These are phyloP conservation scores for Malacoctenus gilli DNA, from an alignment of 2,797 vertebrate species.

Conservation along the genomic window DNA sequence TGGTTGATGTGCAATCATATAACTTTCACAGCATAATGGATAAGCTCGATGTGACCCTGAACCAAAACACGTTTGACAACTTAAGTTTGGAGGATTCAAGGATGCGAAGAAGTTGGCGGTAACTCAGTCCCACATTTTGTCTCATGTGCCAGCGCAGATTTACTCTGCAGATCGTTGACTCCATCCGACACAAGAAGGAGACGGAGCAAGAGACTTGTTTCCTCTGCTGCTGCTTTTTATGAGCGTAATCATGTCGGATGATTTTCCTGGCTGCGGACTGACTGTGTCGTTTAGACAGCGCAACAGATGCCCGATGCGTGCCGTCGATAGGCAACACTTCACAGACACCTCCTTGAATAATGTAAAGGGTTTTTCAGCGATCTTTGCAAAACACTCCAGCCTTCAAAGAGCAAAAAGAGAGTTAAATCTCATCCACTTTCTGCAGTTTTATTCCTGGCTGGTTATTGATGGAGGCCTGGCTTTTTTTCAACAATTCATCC, in stretches of 20 bases:
- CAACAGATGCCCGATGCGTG: neutral
- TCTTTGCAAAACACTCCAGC: constrained; percentile 6
- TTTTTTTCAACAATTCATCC: constrained; percentile 24
- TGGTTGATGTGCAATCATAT: no score
- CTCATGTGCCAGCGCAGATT: neutral
- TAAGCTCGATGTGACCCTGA: no score
- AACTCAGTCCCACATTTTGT: neutral
- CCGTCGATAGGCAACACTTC: neutral
- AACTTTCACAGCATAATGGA: no score
- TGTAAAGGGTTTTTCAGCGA: constrained; percentile 11
- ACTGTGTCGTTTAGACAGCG: neutral
- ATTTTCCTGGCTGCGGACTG: constrained; percentile 1
- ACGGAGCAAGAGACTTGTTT: neutral
- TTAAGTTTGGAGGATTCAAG: no score
- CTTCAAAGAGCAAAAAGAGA: constrained; percentile 25
- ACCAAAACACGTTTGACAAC: no score
- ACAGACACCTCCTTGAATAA: constrained; percentile 22
- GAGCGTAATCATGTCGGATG: constrained; percentile 4
- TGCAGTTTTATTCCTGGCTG: constrained; percentile 5
- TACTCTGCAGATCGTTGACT: neutral
- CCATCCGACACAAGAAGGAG: neutral
- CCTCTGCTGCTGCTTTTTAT: neutral
- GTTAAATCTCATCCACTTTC: constrained; percentile 1
- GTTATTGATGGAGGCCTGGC: constrained; percentile 15
- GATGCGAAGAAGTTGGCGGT: neutral